Conservation (phyloP, 2,797 vertebrate species). For the Poecilia gillii region DNA sequence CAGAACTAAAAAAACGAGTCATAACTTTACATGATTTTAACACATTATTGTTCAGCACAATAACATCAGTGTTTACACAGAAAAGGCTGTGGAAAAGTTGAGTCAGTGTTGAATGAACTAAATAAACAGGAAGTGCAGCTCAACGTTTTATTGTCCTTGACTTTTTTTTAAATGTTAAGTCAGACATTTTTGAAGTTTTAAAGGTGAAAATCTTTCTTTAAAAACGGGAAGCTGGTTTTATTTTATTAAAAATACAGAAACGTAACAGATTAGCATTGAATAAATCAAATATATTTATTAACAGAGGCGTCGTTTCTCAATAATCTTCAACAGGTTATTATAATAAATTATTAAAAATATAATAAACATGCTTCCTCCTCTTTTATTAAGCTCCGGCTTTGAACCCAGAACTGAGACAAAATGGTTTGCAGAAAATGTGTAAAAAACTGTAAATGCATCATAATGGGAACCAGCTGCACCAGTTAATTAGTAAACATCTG, state of each 20-base stretch:
- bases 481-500: background rate
- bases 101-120: background rate
- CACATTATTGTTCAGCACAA: background rate
- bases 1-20: background rate
- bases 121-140: background rate
- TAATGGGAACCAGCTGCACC: background rate
- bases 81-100: background rate
- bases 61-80: background rate
- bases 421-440: background rate
- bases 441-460: background rate
- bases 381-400: background rate
- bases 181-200: constrained; percentile 2
- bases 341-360: background rate
- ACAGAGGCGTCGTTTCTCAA: background rate
- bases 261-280: background rate
- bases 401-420: background rate
- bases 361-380: background rate
- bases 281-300: background rate
- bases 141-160: background rate
- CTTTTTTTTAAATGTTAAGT: background rate
- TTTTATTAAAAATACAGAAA: background rate
- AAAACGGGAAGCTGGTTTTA: background rate
- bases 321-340: background rate
- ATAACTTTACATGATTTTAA: background rate
- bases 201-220: background rate